These are phyloP conservation scores for Garra rufa DNA, from an alignment of 2,113 vertebrate species.

Conservation along the genomic window DNA sequence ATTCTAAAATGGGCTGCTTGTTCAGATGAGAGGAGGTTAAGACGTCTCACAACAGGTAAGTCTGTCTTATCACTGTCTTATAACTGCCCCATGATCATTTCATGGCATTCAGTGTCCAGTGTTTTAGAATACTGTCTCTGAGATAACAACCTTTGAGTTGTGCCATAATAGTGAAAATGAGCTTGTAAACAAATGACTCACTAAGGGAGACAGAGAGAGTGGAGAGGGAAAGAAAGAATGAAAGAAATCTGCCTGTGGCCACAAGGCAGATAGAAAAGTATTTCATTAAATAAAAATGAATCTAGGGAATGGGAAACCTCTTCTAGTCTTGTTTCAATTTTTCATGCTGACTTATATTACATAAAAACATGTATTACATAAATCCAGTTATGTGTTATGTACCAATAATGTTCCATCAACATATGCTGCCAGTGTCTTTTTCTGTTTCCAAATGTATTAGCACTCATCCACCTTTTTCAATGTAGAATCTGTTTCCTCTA, in stretches of 20 bases:
- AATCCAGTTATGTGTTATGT: constrained; percentile 2
- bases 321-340: background rate
- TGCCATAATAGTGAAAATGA: background rate
- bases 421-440: background rate
- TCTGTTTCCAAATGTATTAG: constrained; percentile 12
- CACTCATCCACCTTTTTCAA: constrained; percentile 1
- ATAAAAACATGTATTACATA: constrained; percentile 23
- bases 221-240: background rate
- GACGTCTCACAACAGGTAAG: background rate
- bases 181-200: constrained; percentile 45
- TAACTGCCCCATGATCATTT: background rate
- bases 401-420: background rate
- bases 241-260: constrained; percentile 29
- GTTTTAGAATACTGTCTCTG: background rate
- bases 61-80: background rate
- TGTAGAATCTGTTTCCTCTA: too few relatives aligned
- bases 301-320: constrained; percentile 8
- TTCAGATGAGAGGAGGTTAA: background rate
- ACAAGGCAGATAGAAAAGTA: background rate
- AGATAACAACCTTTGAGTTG: constrained; percentile 10
- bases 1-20: background rate
- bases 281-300: constrained; percentile 24
- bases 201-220: constrained; percentile 21
- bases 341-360: constrained; percentile 6
- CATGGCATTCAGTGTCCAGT: background rate